These are phyloP conservation scores for Lasioglossum leucozonium DNA, from an alignment of 2,888 invertebrate species.

Conservation along the genomic window DNA sequence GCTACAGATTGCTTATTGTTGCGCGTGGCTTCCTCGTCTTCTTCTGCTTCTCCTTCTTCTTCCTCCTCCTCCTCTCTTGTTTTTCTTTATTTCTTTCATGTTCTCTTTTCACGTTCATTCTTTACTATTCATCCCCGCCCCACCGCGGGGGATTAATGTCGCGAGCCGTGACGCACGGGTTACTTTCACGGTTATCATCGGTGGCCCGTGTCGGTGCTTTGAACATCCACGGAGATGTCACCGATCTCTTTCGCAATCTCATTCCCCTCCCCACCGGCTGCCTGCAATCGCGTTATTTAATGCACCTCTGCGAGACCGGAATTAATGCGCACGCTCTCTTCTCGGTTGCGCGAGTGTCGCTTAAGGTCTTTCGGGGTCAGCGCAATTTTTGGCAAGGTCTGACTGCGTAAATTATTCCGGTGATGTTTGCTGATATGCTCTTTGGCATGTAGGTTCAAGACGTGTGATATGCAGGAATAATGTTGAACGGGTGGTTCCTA, in stretches of 20 bases:
- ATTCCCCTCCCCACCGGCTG: conserved; percentile 8
- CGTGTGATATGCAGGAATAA: neutral
- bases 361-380: conserved; percentile 1
- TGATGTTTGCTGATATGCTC: neutral
- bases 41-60: neutral
- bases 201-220: conserved; percentile 37
- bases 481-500: too few relatives aligned
- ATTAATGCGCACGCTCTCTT: neutral
- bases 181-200: conserved; percentile 70
- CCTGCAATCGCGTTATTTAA: conserved; percentile 39
- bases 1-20: conserved; percentile 71
- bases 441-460: neutral
- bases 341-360: neutral
- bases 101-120: neutral
- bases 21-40: conserved; percentile 32
- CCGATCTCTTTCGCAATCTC: conserved; percentile 18
- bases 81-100: neutral
- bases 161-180: conserved; percentile 52
- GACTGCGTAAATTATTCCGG: neutral
- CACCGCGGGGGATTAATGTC: conserved; percentile 58
- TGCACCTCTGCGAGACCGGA: neutral
- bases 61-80: neutral
- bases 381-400: neutral
- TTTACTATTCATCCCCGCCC: conserved; percentile 20
- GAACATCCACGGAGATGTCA: conserved; percentile 22